These are phyloP conservation scores for Xylocampa areola DNA, from an alignment of 2,888 invertebrate species.

Conservation along the genomic window DNA sequence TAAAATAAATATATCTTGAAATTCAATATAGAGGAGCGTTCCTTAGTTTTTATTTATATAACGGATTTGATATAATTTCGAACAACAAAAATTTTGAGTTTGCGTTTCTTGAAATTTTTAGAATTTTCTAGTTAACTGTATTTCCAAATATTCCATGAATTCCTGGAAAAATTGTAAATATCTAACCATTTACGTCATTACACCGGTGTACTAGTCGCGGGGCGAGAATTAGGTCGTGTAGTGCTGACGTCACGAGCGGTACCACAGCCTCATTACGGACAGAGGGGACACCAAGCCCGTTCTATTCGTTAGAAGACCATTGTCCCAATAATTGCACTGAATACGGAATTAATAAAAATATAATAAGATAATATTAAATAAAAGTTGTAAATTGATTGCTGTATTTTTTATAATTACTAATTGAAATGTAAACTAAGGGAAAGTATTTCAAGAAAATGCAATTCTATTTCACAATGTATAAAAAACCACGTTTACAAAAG, in stretches of 20 bases:
- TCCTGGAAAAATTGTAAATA: conserved; percentile 1
- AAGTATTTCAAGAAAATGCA: too few relatives aligned
- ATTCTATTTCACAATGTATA: too few relatives aligned
- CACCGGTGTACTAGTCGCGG: conserved; percentile 12
- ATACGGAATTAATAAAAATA: background rate
- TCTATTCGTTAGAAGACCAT: conserved; percentile 1
- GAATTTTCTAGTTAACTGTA: too few relatives aligned
- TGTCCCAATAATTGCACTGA: background rate
- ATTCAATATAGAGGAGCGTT: background rate
- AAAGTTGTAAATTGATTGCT: too few relatives aligned
- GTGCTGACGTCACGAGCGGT: conserved; percentile 41
- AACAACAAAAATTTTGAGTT: too few relatives aligned
- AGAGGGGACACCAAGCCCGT: conserved; percentile 6
- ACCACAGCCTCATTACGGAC: conserved; percentile 38
- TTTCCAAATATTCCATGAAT: background rate
- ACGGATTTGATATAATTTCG: too few relatives aligned
- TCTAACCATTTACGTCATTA: conserved; percentile 24
- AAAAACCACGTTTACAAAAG: too few relatives aligned
- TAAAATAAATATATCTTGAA: background rate
- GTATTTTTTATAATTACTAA: too few relatives aligned
- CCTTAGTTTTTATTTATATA: too few relatives aligned
- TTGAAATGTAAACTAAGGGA: too few relatives aligned
- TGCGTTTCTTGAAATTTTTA: too few relatives aligned
- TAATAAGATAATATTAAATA: too few relatives aligned
- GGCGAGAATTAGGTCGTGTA: conserved; percentile 45